Percentiles rank a stretch among this genome's conserved stretches.
phyloP scores from a whole-genome alignment of 1,140 invertebrate genomes.

The Carposina sasakii region DNA sequence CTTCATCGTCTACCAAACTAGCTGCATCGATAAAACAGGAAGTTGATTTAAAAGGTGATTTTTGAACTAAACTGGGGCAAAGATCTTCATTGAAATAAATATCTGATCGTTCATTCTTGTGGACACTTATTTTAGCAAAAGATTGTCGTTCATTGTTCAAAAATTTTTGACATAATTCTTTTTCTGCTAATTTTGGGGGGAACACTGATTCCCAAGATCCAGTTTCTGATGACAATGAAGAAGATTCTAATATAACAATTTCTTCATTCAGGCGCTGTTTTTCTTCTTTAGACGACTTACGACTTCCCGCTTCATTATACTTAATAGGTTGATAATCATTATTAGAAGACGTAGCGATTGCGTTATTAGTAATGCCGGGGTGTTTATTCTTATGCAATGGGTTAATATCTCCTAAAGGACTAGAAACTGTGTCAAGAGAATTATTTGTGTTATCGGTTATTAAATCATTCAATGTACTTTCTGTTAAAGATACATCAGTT shows the following conservation, averaged over 20 bases:
- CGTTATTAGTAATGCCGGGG: no score
- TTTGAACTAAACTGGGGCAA: slow-evolving; percentile 24
- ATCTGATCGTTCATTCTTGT: neutral
- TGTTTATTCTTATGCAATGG: neutral
- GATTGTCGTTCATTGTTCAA: slow-evolving; percentile 40
- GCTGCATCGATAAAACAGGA: slow-evolving; percentile 84
- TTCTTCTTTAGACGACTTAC: slow-evolving; percentile 76
- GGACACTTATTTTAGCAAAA: slow-evolving; percentile 8
- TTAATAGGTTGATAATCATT: slow-evolving; percentile 17
- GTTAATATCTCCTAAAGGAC: slow-evolving; percentile 25
- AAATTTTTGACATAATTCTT: slow-evolving; percentile 50
- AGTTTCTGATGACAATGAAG: slow-evolving; percentile 75
- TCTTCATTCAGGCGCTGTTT: slow-evolving; percentile 81
- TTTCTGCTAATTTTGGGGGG: slow-evolving; percentile 52
- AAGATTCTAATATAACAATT: slow-evolving; percentile 75
- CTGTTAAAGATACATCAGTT: slow-evolving; percentile 54
- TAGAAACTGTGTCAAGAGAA: slow-evolving; percentile 27
- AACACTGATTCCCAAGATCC: slow-evolving; percentile 76
- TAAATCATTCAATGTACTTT: slow-evolving; percentile 47
- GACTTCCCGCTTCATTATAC: slow-evolving; percentile 24
- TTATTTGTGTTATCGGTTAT: slow-evolving; percentile 39
- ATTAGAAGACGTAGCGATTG: slow-evolving; percentile 15
- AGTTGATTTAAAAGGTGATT: slow-evolving; percentile 41
- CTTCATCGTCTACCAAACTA: slow-evolving; percentile 78
- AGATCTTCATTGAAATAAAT: slow-evolving; percentile 13